Percentiles rank a stretch among this genome's conserved stretches.
These are phyloP conservation scores for Upupa epops DNA, from an alignment of 2,113 vertebrate genomes.

Conservation along the genomic window DNA sequence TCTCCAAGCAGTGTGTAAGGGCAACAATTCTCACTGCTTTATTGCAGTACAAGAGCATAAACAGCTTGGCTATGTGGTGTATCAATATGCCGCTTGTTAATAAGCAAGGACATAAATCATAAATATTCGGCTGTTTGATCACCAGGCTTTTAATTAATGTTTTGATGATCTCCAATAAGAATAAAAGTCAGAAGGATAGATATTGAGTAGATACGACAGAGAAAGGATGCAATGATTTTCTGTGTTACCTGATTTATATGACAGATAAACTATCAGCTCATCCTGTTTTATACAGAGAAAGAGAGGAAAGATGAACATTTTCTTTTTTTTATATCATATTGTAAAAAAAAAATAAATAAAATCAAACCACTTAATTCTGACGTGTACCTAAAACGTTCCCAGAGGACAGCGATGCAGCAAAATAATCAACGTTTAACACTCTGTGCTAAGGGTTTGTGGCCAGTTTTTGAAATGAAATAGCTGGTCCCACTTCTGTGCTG, in stretches of 20 bases:
- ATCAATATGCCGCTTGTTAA: conserved; percentile 74
- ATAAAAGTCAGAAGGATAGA: conserved; percentile 69
- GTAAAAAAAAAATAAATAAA: conserved; percentile 11
- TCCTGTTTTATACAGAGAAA: conserved; percentile 36
- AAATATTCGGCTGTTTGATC: conserved; percentile 74
- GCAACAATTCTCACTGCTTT: conserved; percentile 68
- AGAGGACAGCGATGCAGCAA: not conserved
- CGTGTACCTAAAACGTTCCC: conserved; percentile 53
- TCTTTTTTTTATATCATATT: conserved; percentile 36
- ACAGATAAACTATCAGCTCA: conserved; percentile 70
- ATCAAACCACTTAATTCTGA: conserved; percentile 51
- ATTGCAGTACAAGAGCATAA: conserved; percentile 60
- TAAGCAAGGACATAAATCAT: conserved; percentile 70
- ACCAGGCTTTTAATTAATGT: conserved; percentile 75
- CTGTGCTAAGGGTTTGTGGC: conserved; percentile 19
- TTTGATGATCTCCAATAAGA: conserved; percentile 76
- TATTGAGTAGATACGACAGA: conserved; percentile 60
- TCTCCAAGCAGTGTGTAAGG: conserved; percentile 31
- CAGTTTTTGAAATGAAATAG: not conserved
- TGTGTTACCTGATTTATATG: conserved; percentile 71
- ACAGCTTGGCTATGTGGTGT: conserved; percentile 62
- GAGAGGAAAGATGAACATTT: conserved; percentile 24
- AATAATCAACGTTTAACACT: conserved; percentile 19
- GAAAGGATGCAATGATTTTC: conserved; percentile 68
- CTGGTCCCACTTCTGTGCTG: not conserved